Evolutionary conservation across 2,797 vertebrate species (phyloP).

Genomic region (Pelochelys cantorii): DNA sequence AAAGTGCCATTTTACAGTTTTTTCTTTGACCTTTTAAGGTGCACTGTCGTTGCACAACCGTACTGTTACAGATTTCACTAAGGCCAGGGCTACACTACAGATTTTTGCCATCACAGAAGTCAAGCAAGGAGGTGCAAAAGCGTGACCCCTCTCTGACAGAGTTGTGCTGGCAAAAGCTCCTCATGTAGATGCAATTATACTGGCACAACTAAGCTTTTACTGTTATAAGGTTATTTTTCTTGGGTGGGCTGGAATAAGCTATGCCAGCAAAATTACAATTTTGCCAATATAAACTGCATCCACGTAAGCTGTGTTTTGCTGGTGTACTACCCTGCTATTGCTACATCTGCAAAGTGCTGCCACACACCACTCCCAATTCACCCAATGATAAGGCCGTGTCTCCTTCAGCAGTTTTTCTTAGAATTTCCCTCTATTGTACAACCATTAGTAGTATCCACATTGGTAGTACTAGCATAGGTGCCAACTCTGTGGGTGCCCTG

Average conservation of each 20-base stretch:
- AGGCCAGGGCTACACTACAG: neutral
- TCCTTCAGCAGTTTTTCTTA: neutral
- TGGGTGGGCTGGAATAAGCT: neutral
- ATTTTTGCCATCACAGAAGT: neutral
- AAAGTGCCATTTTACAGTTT: neutral
- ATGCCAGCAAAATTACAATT: neutral
- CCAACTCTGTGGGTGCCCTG: too few species aligned
- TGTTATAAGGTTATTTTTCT: neutral
- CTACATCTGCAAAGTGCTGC: neutral
- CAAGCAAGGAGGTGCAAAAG: neutral
- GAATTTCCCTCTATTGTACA: neutral
- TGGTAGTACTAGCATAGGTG: neutral
- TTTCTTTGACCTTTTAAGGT: neutral
- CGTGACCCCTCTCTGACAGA: neutral
- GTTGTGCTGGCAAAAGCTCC: neutral
- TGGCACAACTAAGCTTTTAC: neutral
- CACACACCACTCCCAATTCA: neutral
- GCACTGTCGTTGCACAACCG: neutral
- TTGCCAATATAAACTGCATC: neutral
- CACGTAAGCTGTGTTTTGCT: neutral
- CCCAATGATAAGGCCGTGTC: neutral
- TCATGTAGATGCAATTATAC: neutral
- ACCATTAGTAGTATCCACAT: neutral
- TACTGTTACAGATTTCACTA: neutral
- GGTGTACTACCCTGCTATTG: neutral